Percentiles rank a stretch among this genome's conserved stretches.
These are phyloP conservation scores for Pseudococcus viburni DNA, from an alignment of 2,888 invertebrate species.

Conservation along the genomic window DNA sequence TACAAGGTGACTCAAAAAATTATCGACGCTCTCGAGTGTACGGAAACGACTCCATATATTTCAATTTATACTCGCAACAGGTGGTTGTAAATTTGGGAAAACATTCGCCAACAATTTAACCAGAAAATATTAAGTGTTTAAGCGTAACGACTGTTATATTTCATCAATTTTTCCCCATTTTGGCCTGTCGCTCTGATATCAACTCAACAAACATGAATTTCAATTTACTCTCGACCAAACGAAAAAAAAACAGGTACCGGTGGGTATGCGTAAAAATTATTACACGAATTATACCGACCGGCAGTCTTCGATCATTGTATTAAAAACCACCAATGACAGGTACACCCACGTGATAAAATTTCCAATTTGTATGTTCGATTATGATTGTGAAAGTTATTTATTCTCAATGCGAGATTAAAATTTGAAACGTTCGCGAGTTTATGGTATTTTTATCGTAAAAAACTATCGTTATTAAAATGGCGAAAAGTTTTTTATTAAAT, in stretches of 20 bases:
- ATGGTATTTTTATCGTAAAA: background rate
- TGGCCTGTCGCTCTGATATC: background rate
- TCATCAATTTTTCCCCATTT: background rate
- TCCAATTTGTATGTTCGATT: constrained; percentile 20
- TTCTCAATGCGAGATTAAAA: constrained; percentile 4
- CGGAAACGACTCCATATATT: constrained; percentile 28
- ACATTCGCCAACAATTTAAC: constrained; percentile 12
- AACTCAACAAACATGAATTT: background rate
- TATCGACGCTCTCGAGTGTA: background rate
- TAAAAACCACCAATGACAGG: background rate
- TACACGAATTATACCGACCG: background rate
- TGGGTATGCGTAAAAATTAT: background rate
- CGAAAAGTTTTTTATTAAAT: constrained; percentile 5
- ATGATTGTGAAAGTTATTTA: constrained; percentile 25
- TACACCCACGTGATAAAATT: constrained; percentile 16
- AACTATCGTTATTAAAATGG: background rate
- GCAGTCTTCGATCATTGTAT: background rate
- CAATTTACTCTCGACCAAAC: background rate
- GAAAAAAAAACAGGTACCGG: background rate
- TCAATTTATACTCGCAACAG: background rate
- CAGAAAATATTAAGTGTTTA: background rate
- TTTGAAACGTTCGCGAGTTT: background rate
- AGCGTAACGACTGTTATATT: background rate
- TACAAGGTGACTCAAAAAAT: constrained; percentile 21
- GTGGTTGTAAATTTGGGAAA: background rate